Conservation (phyloP, 2,888 invertebrate genomes). For the Epinotia bilunana region DNA sequence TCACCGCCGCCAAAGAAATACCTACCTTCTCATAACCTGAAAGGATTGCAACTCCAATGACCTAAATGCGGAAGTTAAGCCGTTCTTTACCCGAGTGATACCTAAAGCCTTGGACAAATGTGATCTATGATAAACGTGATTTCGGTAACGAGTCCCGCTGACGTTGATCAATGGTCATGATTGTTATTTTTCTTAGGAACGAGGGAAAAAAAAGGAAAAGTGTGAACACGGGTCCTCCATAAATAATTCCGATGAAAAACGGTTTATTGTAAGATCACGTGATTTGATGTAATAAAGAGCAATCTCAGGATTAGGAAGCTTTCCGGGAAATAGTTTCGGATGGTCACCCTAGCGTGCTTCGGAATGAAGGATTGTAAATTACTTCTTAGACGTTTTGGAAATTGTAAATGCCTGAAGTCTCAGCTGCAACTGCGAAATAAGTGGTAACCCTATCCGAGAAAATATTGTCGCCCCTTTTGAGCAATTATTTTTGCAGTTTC, state of each 20-base stretch:
- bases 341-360: conserved; percentile 65
- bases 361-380: conserved; percentile 70
- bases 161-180: conserved; percentile 74
- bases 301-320: conserved; percentile 46
- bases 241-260: conserved; percentile 80
- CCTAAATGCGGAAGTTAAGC: conserved; percentile 48
- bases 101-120: conserved; percentile 80
- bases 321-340: conserved; percentile 73
- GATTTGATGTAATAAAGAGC: conserved; percentile 76
- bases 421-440: conserved; percentile 37
- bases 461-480: conserved; percentile 44
- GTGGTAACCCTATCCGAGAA: conserved; percentile 42
- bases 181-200: conserved; percentile 74
- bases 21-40: conserved; percentile 50
- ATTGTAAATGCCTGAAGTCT: conserved; percentile 31
- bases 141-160: conserved; percentile 78
- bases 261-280: conserved; percentile 81
- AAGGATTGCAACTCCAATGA: conserved; percentile 54
- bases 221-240: conserved; percentile 70
- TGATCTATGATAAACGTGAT: conserved; percentile 83
- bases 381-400: conserved; percentile 43
- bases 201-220: conserved; percentile 70
- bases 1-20: conserved; percentile 52
- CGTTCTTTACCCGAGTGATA: conserved; percentile 53
- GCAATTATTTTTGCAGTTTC: conserved; percentile 45